These are phyloP conservation scores for Baryphthengus martii DNA, from an alignment of 2,113 vertebrate genomes.

Conservation along the genomic window DNA sequence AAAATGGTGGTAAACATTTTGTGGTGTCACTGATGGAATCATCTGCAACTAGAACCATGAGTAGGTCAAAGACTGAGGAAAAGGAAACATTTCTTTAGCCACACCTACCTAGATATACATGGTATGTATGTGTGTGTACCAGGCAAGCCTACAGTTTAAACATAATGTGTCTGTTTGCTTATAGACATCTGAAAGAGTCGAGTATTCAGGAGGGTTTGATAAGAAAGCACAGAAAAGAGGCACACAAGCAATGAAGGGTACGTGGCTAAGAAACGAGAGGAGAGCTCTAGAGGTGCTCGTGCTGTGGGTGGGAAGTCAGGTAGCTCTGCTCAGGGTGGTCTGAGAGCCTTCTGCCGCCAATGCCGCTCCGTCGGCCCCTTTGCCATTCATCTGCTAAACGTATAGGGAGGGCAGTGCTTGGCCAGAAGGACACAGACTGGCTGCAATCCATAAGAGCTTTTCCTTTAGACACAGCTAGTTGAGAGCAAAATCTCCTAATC, in stretches of 20 bases:
- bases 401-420: not conserved
- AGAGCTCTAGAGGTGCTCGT: not conserved
- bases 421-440: not conserved
- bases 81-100: not conserved
- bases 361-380: not conserved
- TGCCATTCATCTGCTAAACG: fast-evolving
- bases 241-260: not conserved
- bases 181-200: not conserved
- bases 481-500: not conserved
- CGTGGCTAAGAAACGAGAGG: not conserved
- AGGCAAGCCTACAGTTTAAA: not conserved
- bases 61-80: not conserved
- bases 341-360: fast-evolving
- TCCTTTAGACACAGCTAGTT: not conserved
- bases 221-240: not conserved
- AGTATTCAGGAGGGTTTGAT: not conserved
- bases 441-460: not conserved
- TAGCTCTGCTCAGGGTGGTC: not conserved
- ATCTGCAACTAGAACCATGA: not conserved
- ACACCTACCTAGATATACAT: not conserved
- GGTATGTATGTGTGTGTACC: not conserved
- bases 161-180: not conserved
- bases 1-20: not conserved
- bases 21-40: not conserved
- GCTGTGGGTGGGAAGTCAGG: not conserved